Base-by-base conservation (phyloP, 2,113 vertebrate genomes). In the Cryptotis parvus region DNA sequence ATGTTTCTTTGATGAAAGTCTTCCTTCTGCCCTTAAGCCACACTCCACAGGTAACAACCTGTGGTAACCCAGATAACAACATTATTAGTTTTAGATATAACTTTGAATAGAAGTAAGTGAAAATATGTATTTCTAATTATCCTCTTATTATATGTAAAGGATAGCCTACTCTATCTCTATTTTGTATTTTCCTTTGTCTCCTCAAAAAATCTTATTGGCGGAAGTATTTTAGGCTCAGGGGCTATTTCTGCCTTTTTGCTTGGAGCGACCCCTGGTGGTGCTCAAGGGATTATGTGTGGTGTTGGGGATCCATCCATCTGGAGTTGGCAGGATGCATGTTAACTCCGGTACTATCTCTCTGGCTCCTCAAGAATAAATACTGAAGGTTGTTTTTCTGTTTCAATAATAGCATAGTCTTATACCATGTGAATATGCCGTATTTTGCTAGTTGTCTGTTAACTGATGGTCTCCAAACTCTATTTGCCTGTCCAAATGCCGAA, bases 111-210 rank as follows among this genome's bases (percentile, higher is more conserved):
- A 75, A 74, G 39, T 84, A 68, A 92, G 82, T 16, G 16, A 29
- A 65, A 61, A 87, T 16, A 1, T 58, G 29, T 43, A 37, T 61
- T 43, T 22, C 75, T 91, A 89, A 80, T 75, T 93, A 74, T 82
- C 39, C 22, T 90, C 27, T 9, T 22, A 39, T 90, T 76, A 68
- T 37, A 63, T 11, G 37, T 33, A 90, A 87, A 94, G 73, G 22
- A 74, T 72, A 79, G 66, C n/a, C n/a, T 88, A 18, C 7, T 73
- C 9, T 26, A 65, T 20, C 58, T 63, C 4, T 49, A 45, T 65
- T 88, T 29, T 88, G 18, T 61, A 49, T 70, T 95, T 80, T 94
- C 37, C 22, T 70, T 82, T 94, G 58, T 85, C 12, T 16, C 78
- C 22, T 80, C n/a, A 74, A 35, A 10, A 89, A 84, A 91, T 79